phyloP scores from a whole-genome alignment of 2,888 invertebrate genomes.

The Clivina fossor region DNA sequence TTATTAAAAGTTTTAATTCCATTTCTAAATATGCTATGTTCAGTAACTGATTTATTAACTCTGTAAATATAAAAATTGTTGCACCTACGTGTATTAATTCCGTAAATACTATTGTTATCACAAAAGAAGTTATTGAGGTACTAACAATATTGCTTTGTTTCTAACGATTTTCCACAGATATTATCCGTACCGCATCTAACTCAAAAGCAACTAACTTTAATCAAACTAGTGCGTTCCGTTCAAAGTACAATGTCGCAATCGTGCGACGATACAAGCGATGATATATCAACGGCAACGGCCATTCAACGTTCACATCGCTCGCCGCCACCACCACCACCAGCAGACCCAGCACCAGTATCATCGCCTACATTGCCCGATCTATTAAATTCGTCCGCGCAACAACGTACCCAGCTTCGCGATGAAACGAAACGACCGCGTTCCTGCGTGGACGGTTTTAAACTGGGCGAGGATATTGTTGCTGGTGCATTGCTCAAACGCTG shows the following conservation, averaged over 20 bases:
- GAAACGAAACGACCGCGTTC: conserved; percentile 69
- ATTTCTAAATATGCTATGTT: no score
- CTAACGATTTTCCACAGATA: conserved; percentile 51
- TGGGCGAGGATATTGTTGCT: conserved; percentile 53
- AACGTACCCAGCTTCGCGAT: conserved; percentile 51
- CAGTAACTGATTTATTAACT: conserved; percentile 3
- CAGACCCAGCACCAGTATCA: conserved; percentile 50
- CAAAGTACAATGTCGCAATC: conserved; percentile 58
- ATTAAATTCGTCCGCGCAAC: conserved; percentile 59
- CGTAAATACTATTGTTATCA: neutral
- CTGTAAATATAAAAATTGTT: neutral
- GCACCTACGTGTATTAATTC: neutral
- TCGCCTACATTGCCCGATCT: conserved; percentile 63
- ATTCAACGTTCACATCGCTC: no score
- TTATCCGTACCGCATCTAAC: conserved; percentile 56
- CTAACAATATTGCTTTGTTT: no score
- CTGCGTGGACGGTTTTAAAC: conserved; percentile 61
- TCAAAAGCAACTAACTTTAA: conserved; percentile 61
- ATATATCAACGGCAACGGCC: conserved; percentile 54
- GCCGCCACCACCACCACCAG: conserved; percentile 54
- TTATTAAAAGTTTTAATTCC: no score
- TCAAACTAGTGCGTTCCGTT: conserved; percentile 61
- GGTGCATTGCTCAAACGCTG: conserved; percentile 64
- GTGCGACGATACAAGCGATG: conserved; percentile 55
- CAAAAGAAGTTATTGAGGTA: no score